phyloP scores from a whole-genome alignment of 2,113 vertebrate genomes.

The Catharus minimus region DNA sequence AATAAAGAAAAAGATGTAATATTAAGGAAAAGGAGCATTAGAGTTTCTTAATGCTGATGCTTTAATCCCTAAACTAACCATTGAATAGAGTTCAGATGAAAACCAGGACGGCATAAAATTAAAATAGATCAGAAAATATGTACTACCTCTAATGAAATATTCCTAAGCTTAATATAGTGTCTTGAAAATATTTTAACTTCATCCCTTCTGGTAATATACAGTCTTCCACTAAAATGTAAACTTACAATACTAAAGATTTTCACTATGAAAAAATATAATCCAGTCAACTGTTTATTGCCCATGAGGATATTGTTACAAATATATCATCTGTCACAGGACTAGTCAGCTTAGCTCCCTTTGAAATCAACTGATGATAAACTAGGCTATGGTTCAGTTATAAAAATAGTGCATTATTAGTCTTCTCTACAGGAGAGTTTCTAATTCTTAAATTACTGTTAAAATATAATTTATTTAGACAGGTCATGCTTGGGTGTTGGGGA shows the following conservation, averaged over 20 bases:
- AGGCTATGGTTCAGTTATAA: not conserved
- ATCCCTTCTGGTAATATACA: not conserved
- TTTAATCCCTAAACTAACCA: not conserved
- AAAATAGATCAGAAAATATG: not conserved
- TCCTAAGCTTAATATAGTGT: not conserved
- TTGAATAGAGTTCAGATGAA: not conserved
- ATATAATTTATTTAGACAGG: not conserved
- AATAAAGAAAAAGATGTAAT: not conserved
- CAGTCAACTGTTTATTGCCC: not conserved
- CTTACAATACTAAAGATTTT: not conserved
- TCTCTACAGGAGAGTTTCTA: not conserved
- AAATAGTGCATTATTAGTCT: not conserved
- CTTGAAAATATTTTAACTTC: not conserved
- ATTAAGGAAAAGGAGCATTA: not conserved
- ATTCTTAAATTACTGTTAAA: not conserved
- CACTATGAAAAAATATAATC: not conserved
- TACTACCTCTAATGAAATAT: not conserved
- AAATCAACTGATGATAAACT: not conserved
- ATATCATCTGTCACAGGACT: not conserved
- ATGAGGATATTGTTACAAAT: not conserved
- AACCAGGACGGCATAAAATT: not conserved
- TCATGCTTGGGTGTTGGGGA: not conserved
- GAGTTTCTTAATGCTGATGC: not conserved
- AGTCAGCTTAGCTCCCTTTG: not conserved
- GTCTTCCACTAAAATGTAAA: not conserved